These are phyloP conservation scores for Aspidapion aeneum DNA, from an alignment of 2,888 invertebrate species.

Conservation along the genomic window DNA sequence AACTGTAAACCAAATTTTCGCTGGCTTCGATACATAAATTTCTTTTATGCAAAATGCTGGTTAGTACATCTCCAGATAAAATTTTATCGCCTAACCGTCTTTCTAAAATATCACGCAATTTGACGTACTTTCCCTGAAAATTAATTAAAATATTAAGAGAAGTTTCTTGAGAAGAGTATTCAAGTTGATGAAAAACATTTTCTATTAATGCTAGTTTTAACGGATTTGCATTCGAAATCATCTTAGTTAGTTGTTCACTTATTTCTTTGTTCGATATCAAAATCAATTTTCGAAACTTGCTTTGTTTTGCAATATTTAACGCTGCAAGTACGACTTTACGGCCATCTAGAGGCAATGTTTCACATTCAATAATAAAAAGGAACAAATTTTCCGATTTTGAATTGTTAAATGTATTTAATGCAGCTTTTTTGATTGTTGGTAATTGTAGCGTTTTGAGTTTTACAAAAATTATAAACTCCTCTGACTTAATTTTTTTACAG, in stretches of 20 bases:
- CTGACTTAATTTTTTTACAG: neutral
- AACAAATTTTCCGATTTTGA: neutral
- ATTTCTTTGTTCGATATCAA: neutral
- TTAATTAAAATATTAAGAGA: neutral
- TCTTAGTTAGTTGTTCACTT: too few species aligned
- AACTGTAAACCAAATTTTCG: neutral
- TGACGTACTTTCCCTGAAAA: neutral
- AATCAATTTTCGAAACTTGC: neutral
- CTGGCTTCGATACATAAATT: neutral
- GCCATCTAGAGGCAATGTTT: too few species aligned
- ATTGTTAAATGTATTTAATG: slow-evolving; percentile 3
- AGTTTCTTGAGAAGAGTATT: neutral
- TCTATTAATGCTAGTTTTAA: neutral
- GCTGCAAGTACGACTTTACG: too few species aligned
- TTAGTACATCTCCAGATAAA: neutral
- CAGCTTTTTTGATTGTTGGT: slow-evolving; percentile 9
- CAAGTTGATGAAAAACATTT: neutral
- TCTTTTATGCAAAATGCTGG: neutral
- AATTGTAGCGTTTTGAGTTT: slow-evolving; percentile 1
- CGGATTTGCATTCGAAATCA: too few species aligned
- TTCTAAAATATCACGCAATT: neutral
- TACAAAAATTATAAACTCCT: slow-evolving; percentile 15
- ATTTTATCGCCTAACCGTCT: neutral
- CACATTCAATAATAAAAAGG: neutral
- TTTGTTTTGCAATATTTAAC: too few species aligned